Evolutionary conservation across 2,113 vertebrate genomes (phyloP), one percentile per base, ranked within the genome.

Genomic region (Catagonus wagneri): DNA sequence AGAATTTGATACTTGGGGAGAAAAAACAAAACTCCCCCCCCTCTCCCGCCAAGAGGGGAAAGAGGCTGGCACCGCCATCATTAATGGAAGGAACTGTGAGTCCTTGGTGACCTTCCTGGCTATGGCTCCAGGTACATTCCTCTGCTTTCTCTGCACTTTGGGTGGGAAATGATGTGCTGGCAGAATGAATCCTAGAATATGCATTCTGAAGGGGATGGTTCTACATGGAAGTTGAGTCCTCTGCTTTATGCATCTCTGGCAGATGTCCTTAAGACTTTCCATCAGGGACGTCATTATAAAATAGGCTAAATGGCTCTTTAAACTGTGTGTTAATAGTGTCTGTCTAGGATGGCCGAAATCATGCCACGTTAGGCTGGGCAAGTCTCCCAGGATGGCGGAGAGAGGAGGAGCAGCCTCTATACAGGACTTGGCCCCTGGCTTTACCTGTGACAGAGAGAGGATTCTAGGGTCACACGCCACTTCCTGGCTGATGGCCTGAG

Each of bases 401-500:
- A 15, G 2, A 19, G 12, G 34, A 22, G 34, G 61, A 58, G 32
- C 39, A 7, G 8, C 23, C 8, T 5, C 56, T 23, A 36, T 34
- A 29, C 3, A 25, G 78, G 22, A 80, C 39, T 20, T 68, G 54
- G 83, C 75, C 68, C 14, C 44, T 1, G 69, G 75, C 56, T 76
- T 81, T n/a, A 8, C 56, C 25, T 20, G 2, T 68, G 71, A 54
- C 60, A 65, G 74, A 89, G 56, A 56, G 78, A 63, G 61, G 81
- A 66, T 63, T 79, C 25, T 9, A 36, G 90, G 63, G 79, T 92
- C 50, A 71, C 74, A 78, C 19, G 6, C 84, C 17, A 36, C 71
- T 94, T 95, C 95, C 95, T 96, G 95, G 85, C 85, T 44, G 56
- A 19, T 10, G 65, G 94, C 84, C 60, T 29, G 63, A 36, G 50